Evolutionary conservation across 2,113 vertebrate species (phyloP).

Genomic region (Prolemur simus): DNA sequence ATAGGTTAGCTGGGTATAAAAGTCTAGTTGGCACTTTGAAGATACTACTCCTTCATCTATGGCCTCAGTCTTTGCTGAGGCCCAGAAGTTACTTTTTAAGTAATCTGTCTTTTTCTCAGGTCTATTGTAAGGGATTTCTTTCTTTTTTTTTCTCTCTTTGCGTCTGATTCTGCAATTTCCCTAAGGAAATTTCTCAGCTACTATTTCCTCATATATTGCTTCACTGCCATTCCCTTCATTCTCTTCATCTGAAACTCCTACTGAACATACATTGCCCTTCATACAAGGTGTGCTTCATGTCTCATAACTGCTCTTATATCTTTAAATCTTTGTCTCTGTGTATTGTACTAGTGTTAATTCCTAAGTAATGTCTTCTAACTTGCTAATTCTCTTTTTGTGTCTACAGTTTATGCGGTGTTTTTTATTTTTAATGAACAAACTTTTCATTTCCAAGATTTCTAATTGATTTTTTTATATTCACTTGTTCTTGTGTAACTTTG

Average conservation of each 20-base stretch:
- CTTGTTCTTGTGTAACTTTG: slow-evolving; percentile 19
- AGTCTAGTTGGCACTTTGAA: background rate
- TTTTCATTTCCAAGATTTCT: slow-evolving; percentile 16
- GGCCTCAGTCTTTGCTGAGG: background rate
- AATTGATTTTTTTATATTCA: background rate
- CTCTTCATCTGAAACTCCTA: background rate
- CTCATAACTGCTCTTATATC: background rate
- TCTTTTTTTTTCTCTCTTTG: slow-evolving; percentile 3
- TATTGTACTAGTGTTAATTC: background rate
- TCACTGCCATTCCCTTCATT: background rate
- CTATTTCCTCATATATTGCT: background rate
- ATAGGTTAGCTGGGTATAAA: background rate
- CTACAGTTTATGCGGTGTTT: background rate
- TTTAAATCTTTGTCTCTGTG: background rate
- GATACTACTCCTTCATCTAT: background rate
- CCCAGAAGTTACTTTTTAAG: background rate
- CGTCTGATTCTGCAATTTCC: background rate
- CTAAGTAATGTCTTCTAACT: background rate
- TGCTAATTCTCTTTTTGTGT: background rate
- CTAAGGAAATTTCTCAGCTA: background rate
- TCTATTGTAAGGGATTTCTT: background rate
- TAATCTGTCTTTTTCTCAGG: background rate
- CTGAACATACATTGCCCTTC: background rate
- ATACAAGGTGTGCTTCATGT: background rate
- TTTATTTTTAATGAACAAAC: background rate